phyloP scores from a whole-genome alignment of 1,140 invertebrate genomes.

The Drosophila willistoni region DNA sequence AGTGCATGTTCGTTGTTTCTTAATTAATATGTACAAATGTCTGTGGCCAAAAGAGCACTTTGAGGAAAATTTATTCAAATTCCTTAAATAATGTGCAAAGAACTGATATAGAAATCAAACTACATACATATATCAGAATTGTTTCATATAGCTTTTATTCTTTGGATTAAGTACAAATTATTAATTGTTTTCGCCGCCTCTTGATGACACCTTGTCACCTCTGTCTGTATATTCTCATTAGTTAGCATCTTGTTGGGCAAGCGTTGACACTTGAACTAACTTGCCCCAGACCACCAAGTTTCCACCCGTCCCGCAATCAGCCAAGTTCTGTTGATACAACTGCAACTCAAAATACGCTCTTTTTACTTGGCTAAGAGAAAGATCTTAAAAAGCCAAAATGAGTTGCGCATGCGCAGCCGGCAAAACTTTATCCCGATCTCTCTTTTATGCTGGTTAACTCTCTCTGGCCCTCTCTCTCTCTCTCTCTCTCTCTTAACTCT shows the following conservation, averaged over 20 bases:
- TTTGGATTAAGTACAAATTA: too few relatives aligned
- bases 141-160: too few relatives aligned
- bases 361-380: conserved; percentile 46
- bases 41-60: not conserved
- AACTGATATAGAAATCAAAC: too few relatives aligned
- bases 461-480: conserved; percentile 18
- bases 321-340: conserved; percentile 20
- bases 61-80: not conserved
- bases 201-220: conserved; percentile 10
- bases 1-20: conserved; percentile 17
- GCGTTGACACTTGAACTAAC: conserved; percentile 21
- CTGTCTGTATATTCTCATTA: conserved; percentile 31
- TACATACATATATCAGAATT: too few relatives aligned
- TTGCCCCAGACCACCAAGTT: not conserved
- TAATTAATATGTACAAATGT: conserved; percentile 7
- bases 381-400: not conserved
- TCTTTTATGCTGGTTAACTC: conserved; percentile 2
- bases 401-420: conserved; percentile 53
- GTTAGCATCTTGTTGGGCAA: conserved; percentile 46
- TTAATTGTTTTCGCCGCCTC: conserved; percentile 10
- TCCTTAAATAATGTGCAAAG: not conserved
- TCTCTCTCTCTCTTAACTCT: conserved; percentile 29
- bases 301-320: not conserved
- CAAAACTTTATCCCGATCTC: conserved; percentile 12
- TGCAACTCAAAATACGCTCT: conserved; percentile 28